Evolutionary conservation across 2,113 vertebrate genomes (phyloP).

Genomic region (Atractosteus spatula): DNA sequence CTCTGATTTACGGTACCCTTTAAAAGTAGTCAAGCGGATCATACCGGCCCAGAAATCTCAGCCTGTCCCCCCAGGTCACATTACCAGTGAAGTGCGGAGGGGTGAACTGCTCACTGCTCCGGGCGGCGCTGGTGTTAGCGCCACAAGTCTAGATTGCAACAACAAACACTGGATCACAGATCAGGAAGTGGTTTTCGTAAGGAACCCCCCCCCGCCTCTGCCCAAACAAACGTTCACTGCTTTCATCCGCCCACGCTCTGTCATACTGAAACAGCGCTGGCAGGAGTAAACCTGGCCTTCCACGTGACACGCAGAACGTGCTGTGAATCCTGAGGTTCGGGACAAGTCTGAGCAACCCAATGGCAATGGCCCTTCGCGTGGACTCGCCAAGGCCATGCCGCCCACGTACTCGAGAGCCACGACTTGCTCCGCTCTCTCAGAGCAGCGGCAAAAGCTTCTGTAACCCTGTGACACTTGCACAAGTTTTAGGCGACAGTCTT

Average conservation of each 20-base stretch:
- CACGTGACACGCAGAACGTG: no score
- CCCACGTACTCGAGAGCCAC: no score
- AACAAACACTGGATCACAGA: neutral
- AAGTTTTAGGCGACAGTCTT: no score
- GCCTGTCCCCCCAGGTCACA: constrained; percentile 3
- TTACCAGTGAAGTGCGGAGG: neutral
- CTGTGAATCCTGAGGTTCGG: no score
- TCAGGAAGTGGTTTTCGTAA: neutral
- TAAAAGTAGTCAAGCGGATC: constrained; percentile 45
- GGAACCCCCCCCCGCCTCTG: neutral
- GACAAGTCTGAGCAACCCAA: no score
- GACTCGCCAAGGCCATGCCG: no score
- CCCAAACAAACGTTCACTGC: neutral
- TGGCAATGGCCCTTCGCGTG: no score
- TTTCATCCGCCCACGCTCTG: neutral
- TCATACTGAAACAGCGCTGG: neutral
- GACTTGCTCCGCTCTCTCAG: no score
- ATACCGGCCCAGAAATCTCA: constrained; percentile 26
- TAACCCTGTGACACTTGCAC: no score
- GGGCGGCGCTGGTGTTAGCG: neutral
- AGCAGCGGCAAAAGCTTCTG: no score
- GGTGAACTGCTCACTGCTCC: neutral
- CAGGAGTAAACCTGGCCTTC: neutral
- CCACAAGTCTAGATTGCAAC: neutral
- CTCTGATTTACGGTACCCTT: constrained; percentile 42